Evolutionary conservation across 1,140 invertebrate genomes (phyloP), one percentile per base, ranked within the genome.

Genomic region (Drosophila kikkawai): DNA sequence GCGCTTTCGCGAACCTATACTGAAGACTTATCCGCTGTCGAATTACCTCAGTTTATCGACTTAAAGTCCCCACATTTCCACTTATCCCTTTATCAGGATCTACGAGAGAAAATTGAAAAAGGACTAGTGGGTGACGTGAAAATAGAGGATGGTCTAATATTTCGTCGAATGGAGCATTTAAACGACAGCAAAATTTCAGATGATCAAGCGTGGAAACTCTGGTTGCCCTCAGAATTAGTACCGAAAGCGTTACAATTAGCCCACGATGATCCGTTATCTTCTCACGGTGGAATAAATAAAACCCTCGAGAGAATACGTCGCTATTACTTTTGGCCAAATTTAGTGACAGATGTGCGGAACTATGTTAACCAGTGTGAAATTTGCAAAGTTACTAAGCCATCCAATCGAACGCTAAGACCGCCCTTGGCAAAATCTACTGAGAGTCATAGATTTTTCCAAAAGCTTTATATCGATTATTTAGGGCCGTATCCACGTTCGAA

Each of bases 251-350:
- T 15, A 26, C 5, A 47, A 13, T 7, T 47, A 56, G 29, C 37
- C 22, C 55, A 57, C 55, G 22, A 57, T 39, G 37, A 44, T 6
- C 39, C n/a, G 9, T 29, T 58, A 39, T 29, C 39, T 2, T 29
- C 26, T 19, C 39, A 32, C 7, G 1, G 39, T n/a, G 42, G 32
- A 15, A 48, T 59, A 11, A 34, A 59, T 19, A 41, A 53, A n/a
- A 63, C 47, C 5, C 22, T 63, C 3, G 36, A 63, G n/a, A 36
- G 36, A 29, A 9, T 63, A 4, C 12, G 36, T 12, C 26, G 36
- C 15, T 32, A 41, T 3, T 51, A 39, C 11, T 53, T 19, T 51
- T 63, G 47, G 36, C 60, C 60, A 13, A 37, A 11, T 5, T 51
- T 51, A 36, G 59, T 51, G 12, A 37, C 15, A 3, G 59, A 63